Base-by-base conservation (phyloP, 2,888 invertebrate genomes). In the Leucophora obtusa region DNA sequence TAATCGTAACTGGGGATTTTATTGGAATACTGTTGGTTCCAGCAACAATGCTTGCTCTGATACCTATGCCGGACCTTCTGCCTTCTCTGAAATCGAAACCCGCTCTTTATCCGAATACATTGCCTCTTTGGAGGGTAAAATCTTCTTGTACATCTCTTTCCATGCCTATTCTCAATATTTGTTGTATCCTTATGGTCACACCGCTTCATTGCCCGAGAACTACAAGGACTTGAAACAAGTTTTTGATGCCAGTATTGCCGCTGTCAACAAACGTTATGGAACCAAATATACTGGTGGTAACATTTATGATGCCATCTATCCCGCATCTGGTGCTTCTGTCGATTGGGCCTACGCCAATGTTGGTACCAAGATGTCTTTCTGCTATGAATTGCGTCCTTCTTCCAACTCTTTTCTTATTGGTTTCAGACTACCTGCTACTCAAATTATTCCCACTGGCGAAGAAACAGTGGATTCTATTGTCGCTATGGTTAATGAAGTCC, bases 1-100 rank as follows among this genome's bases (percentile, higher is more conserved):
- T 0, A 96, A 96, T 87, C 92, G 96, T 79, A 96, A 96, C 87
- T 96, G 94, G 93, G 93, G 92, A 79, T 93, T 91, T 85, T 92
- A 93, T 82, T 95, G 94, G 94, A 91, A 92, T 81, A 91, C 91
- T 28, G 90, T 91, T 33, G 93, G 94, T 14, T 90, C 93, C 0
- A 93, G 93, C 82, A 87, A 81, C 1, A 83, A 91, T 56, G 92
- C 94, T 0, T 93, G 95, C 83, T 85, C 92, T 0, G 93, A 95
- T 4, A 92, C 89, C 0, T 96, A 92, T 86, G 93, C 93, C 11
- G 96, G 96, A 9, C 90, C 91, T 0, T 87, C 87, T 0, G 92
- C 95, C 0, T 95, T 95, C 87, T 96, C 96, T 0, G 96, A 96
- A 86, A 90, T 92, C 0, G 95, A 95, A 87, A 92, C 93, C 0